phyloP scores from a whole-genome alignment of 2,797 vertebrate genomes.

The Pristis pectinata region DNA sequence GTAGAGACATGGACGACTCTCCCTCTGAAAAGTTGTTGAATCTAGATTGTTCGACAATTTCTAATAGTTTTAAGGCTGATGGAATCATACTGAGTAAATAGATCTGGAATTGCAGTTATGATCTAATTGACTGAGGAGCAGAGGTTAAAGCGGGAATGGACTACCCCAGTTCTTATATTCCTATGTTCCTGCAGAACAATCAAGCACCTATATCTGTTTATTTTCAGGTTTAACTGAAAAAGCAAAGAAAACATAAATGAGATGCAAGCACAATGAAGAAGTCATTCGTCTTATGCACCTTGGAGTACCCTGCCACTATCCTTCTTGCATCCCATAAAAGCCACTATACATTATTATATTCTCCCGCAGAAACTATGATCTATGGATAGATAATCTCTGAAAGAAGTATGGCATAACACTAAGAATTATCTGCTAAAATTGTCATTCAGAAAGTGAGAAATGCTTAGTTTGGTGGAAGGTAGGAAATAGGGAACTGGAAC shows the following conservation, averaged over 20 bases:
- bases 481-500: background rate
- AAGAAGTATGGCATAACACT: background rate
- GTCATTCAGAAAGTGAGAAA: background rate
- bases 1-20: background rate
- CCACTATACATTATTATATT: too few species aligned
- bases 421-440: too few species aligned
- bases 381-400: background rate
- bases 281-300: background rate
- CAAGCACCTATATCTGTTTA: background rate
- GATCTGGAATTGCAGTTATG: background rate
- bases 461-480: background rate
- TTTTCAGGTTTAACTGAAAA: slow-evolving; percentile 19
- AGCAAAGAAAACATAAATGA: slow-evolving; percentile 8
- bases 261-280: background rate
- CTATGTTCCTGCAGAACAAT: background rate
- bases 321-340: background rate
- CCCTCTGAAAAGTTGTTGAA: background rate
- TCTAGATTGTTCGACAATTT: background rate
- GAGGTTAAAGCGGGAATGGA: background rate
- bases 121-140: background rate
- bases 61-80: background rate
- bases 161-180: background rate
- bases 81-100: background rate
- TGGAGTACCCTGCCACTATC: background rate
- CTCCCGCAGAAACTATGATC: background rate